Conservation (phyloP, 2,113 vertebrate genomes). For the Bufo bufo region DNA sequence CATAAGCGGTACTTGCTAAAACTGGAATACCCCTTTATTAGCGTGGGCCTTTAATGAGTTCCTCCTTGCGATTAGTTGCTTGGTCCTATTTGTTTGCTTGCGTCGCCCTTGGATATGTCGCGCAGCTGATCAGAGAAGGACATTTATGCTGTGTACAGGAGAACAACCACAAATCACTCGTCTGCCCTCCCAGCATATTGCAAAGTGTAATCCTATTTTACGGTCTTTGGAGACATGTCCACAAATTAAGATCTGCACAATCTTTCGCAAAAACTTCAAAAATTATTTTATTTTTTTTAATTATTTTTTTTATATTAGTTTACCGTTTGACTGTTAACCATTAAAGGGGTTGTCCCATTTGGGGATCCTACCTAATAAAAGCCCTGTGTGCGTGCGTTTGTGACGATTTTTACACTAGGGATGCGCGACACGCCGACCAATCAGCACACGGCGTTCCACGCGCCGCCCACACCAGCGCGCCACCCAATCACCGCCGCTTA, state of each 20-base stretch:
- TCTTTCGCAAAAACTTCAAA: not conserved
- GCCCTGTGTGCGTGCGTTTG: too few species aligned
- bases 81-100: not conserved
- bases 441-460: too few species aligned
- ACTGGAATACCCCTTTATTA: not conserved
- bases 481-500: too few species aligned
- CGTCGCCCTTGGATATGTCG: slow-evolving; percentile 3
- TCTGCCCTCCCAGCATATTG: not conserved
- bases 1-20: too few species aligned
- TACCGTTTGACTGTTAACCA: too few species aligned
- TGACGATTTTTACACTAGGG: too few species aligned
- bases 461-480: too few species aligned
- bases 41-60: not conserved
- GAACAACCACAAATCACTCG: not conserved
- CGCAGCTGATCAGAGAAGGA: not conserved
- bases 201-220: not conserved
- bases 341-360: too few species aligned
- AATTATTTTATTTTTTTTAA: not conserved
- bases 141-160: not conserved
- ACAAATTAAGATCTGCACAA: not conserved
- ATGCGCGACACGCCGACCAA: too few species aligned
- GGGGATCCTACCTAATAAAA: too few species aligned
- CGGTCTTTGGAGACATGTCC: not conserved
- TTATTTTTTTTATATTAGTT: too few species aligned
- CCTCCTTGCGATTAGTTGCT: not conserved